phyloP scores from a whole-genome alignment of 2,888 invertebrate genomes.

The Euspilapteryx auroguttella region DNA sequence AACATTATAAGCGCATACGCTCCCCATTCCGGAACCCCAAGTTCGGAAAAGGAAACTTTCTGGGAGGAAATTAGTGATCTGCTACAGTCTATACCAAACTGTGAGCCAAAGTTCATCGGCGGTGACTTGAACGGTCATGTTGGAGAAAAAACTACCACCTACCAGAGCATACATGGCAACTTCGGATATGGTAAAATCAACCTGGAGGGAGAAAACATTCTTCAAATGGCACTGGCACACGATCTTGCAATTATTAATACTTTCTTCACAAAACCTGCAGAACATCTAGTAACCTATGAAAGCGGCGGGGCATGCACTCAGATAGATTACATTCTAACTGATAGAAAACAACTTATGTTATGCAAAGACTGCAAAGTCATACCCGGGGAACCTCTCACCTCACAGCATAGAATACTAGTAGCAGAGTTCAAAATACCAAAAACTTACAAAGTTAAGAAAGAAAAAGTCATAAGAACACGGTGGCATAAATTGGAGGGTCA shows the following conservation, averaged over 20 bases:
- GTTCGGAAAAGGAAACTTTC: slow-evolving; percentile 1
- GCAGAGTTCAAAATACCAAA: slow-evolving; percentile 7
- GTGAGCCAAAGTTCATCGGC: slow-evolving; percentile 1
- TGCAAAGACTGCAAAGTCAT: slow-evolving; percentile 8
- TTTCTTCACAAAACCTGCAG: slow-evolving; percentile 6
- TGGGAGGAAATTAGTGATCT: slow-evolving; percentile 1
- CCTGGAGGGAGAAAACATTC: neutral
- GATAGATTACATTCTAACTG: neutral
- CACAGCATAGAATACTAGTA: slow-evolving; percentile 9
- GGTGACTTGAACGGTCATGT: slow-evolving; percentile 5
- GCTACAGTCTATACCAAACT: slow-evolving; percentile 1
- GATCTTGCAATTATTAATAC: slow-evolving; percentile 5
- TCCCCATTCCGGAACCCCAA: slow-evolving; percentile 2
- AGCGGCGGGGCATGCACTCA: slow-evolving; percentile 4
- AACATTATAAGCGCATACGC: slow-evolving; percentile 3
- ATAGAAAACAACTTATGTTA: neutral
- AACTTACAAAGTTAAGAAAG: neutral
- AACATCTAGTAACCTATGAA: slow-evolving; percentile 6
- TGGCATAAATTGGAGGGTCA: no score
- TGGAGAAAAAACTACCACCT: neutral
- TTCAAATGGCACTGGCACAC: neutral
- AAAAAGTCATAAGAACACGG: neutral
- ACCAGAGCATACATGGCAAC: neutral
- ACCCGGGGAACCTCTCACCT: slow-evolving; percentile 7
- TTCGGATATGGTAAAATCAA: neutral